Evolutionary conservation across 2,113 vertebrate genomes (phyloP).

Genomic region (Lethenteron camtschaticum): DNA sequence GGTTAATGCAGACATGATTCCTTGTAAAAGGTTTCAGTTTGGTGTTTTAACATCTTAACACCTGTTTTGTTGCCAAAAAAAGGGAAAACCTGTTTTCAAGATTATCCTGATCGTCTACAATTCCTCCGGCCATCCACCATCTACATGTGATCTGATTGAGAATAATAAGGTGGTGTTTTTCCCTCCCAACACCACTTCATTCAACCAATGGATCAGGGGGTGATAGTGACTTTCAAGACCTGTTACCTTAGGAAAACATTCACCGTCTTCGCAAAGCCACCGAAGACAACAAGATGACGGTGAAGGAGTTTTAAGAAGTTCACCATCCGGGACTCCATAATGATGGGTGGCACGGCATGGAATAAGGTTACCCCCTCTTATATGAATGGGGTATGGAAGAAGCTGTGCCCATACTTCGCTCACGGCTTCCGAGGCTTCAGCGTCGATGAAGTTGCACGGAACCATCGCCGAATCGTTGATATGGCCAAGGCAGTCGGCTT

Average conservation of each 20-base stretch:
- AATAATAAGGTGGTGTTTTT: too few species aligned
- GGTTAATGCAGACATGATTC: too few species aligned
- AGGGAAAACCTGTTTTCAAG: background rate
- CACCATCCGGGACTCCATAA: background rate
- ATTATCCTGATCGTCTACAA: background rate
- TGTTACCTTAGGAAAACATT: background rate
- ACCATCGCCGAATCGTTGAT: background rate
- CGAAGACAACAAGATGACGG: conserved; percentile 3
- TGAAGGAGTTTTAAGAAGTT: background rate
- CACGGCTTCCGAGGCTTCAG: background rate
- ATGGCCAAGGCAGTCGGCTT: background rate
- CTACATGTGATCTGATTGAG: too few species aligned
- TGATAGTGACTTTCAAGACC: background rate
- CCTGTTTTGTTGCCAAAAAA: too few species aligned
- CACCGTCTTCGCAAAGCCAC: background rate
- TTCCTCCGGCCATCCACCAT: too few species aligned
- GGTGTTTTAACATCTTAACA: too few species aligned
- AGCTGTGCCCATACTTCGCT: background rate
- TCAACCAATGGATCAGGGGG: background rate
- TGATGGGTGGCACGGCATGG: background rate
- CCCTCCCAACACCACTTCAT: background rate
- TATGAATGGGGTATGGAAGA: background rate
- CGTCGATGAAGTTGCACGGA: background rate
- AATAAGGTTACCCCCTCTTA: background rate
- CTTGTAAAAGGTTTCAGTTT: too few species aligned